Base-by-base conservation (phyloP, 2,113 vertebrate species). In the Corythoichthys intestinalis region DNA sequence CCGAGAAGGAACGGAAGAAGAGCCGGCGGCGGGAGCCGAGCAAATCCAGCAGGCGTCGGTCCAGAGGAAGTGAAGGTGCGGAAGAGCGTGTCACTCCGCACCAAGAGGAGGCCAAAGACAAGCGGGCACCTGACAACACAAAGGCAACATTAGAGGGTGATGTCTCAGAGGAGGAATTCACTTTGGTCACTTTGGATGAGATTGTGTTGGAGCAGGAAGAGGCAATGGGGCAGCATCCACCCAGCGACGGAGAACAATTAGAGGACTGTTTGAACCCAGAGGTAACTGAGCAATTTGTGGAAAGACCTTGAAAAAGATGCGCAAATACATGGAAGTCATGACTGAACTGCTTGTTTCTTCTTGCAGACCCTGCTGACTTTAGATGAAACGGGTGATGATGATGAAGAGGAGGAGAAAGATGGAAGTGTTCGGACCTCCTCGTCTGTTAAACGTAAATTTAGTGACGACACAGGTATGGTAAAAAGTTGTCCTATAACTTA, bases 331-430 rank as follows among this genome's bases (percentile, higher is more conserved):
- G 20, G 20, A 28, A 28, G 20, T 28, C 20, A 28, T 28, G 20
- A 28, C 20, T 28, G 20, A 28, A 28, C 20, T 28, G 41, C 10
- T 6, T 17, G 9, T 66, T 15, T 59, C 14, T 54, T 8, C 48
- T 66, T 65, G 20, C 11, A 89, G 88, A 77, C 89, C 0, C 88
- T 94, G 7, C 75, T 94, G 53, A 94, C 93, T 0, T 66, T 94
- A 82, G 94, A 94, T 62, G 94, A 95, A 83, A 72, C 93, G 0
- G 87, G 82, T 3, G 93, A 93, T 6, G 93, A 94, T 14, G 93
- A 94, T 14, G 80, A 58, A 85, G 65, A 20, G 61, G 67, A 60
- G n/a, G 69, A 62, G 0, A 53, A 79, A 53, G 38, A 64, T 1
- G 6, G 38, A 60, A 47, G 35, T 3, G 38, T 44, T 44, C 17